A percentile compares a stretch with the other conserved stretches of the same genome.
phyloP scores from a whole-genome alignment of 2,113 vertebrate genomes.

The Aix galericulata region DNA sequence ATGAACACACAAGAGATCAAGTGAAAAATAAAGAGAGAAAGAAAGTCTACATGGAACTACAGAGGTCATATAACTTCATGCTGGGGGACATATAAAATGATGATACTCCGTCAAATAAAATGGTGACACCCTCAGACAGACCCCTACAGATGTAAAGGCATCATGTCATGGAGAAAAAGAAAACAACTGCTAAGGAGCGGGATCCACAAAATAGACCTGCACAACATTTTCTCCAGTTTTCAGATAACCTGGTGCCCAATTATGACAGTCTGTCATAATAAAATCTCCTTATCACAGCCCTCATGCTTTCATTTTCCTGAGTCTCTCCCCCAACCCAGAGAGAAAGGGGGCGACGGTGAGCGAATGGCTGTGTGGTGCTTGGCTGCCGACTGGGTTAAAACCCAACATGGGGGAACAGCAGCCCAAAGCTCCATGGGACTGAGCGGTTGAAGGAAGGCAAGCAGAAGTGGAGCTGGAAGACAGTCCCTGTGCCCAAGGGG shows the following conservation, averaged over 20 bases:
- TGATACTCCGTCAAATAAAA: not conserved
- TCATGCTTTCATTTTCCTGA: too few relatives aligned
- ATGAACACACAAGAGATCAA: not conserved
- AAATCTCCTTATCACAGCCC: too few relatives aligned
- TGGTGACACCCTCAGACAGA: not conserved
- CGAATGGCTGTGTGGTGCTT: too few relatives aligned
- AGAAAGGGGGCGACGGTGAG: too few relatives aligned
- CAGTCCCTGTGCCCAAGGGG: too few relatives aligned
- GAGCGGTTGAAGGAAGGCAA: too few relatives aligned
- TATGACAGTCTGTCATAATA: too few relatives aligned
- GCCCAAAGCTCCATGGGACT: too few relatives aligned
- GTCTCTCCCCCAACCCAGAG: too few relatives aligned
- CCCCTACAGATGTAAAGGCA: not conserved
- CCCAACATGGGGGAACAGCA: too few relatives aligned
- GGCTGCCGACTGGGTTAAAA: too few relatives aligned
- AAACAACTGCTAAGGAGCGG: fast-evolving
- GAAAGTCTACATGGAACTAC: not conserved
- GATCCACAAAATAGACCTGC: not conserved
- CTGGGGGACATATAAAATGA: not conserved
- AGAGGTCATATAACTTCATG: not conserved
- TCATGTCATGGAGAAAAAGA: not conserved
- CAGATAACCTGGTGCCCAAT: fast-evolving
- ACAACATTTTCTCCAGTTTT: not conserved
- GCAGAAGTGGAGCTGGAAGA: too few relatives aligned
- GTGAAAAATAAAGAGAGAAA: not conserved